Base-by-base conservation (phyloP, 2,888 invertebrate genomes). In the Cryptocephalus primarius region DNA sequence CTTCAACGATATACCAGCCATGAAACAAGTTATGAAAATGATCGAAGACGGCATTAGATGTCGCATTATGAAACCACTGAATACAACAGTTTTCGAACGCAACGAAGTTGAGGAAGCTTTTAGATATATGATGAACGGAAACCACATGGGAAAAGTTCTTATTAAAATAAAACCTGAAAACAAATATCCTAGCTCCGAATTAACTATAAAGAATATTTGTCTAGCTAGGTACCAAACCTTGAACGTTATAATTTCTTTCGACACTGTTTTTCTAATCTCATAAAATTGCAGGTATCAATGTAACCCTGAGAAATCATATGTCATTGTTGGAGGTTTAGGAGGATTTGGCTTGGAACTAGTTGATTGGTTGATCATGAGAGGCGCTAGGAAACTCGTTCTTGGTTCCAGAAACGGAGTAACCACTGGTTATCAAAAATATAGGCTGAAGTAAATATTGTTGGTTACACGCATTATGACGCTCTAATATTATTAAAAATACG, bases 311-410 rank as follows among this genome's bases (percentile, higher is more conserved):
- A 58, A 73, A 60, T 50, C 75, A 9, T 78, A 87, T 69, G 60
- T 87, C 0, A 75, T 87, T 4, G 73, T 82, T 1, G 87, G 88
- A 9, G 93, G 94, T 39, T 75, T 95, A 1, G 95, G 95, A 40
- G 94, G 94, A 0, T 90, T 95, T 62, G 95, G 94, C 4, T 72
- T 95, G 42, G 94, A 95, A 67, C 68, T 94, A 42, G 82, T 84
- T 0, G 85, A 90, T 60, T 92, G 90, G 89, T 72, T 96, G 59
- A 77, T 91, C 42, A 67, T 86, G 43, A 77, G 93, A 52, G 93
- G 92, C 0, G 91, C 85, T 0, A 78, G 73, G 55, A 83, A 85
- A 53, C 58, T 94, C 9, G 76, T 93, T 1, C 74, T 94, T 0
- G 87, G 85, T 0, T 91, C 92, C 0, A 79, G 91, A 48, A 77